Evolutionary conservation across 2,797 vertebrate species (phyloP), one percentile per base, ranked within the genome.

Genomic region (Vireo griseus): DNA sequence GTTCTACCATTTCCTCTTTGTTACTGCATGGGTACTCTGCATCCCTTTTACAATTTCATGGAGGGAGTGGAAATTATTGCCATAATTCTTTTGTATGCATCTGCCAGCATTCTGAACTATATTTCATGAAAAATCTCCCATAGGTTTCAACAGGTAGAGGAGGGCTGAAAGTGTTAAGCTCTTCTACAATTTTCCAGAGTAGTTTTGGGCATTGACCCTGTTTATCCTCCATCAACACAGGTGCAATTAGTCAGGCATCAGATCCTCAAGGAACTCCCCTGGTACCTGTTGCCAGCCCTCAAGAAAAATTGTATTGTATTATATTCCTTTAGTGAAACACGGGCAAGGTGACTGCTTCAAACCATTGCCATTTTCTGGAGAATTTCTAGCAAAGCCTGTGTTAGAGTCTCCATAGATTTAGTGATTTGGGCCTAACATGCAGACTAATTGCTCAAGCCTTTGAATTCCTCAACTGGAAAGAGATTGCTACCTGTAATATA

Each of bases 401-500:
- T 77, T 73, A 81, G 45, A 63, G 47, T 78, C 72, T 50, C n/a
- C 28, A 7, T 7, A 21, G 59, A n/a, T 72, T 62, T 24, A 68
- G 28, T 16, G 61, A 65, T 82, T 63, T n/a, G 16, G 92, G 29
- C 52, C 62, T 80, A 92, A 82, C 62, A 61, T 67, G 62, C 72
- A 93, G 65, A 72, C 42, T 81, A 77, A 95, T 86, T 69, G 62
- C 35, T 87, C 33, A 68, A 39, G 47, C 71, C 69, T 88, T 61
- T 22, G 14, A 77, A 48, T 80, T 59, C 91, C 85, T 94, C 82
- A 82, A n/a, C 48, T 95, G 83, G 54, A 95, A 94, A 81, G 57
- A n/a, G 21, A 86, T 58, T 90, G 54, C 82, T 72, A 71, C 91
- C 86, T 93, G 76, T 81, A 69, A 77, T 87, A 88, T 93, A 89